Evolutionary conservation across 2,113 vertebrate genomes (phyloP).

Genomic region (Gallinago undulata): DNA sequence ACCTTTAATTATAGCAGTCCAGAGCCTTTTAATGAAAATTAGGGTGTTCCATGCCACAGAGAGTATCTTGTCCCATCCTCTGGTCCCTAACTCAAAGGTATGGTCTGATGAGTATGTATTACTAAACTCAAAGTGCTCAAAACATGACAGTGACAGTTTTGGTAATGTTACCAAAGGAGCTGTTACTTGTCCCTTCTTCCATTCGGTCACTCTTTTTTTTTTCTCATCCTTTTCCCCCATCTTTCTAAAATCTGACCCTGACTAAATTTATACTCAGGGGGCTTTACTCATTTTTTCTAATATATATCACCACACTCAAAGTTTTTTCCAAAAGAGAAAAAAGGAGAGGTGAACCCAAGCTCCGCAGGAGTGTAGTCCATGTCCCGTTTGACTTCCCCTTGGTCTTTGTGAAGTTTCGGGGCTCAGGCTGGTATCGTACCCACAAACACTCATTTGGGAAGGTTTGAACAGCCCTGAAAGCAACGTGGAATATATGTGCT

Average conservation of each 20-base stretch:
- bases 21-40: background rate
- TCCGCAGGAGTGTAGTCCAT: background rate
- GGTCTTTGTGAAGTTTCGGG: background rate
- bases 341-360: background rate
- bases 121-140: background rate
- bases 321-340: background rate
- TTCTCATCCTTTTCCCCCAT: background rate
- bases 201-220: background rate
- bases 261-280: background rate
- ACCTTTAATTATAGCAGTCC: background rate
- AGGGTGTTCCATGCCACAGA: background rate
- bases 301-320: background rate
- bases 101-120: background rate
- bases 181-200: background rate
- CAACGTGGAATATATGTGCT: background rate
- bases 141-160: too few relatives aligned
- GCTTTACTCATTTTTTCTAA: background rate
- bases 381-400: fast-evolving
- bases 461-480: background rate
- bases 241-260: background rate
- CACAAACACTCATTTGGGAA: background rate
- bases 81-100: background rate
- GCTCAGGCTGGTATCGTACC: background rate
- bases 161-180: background rate
- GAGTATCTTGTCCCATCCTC: background rate